phyloP scores from a whole-genome alignment of 2,888 invertebrate genomes.

The Lycophotia porphyrea region DNA sequence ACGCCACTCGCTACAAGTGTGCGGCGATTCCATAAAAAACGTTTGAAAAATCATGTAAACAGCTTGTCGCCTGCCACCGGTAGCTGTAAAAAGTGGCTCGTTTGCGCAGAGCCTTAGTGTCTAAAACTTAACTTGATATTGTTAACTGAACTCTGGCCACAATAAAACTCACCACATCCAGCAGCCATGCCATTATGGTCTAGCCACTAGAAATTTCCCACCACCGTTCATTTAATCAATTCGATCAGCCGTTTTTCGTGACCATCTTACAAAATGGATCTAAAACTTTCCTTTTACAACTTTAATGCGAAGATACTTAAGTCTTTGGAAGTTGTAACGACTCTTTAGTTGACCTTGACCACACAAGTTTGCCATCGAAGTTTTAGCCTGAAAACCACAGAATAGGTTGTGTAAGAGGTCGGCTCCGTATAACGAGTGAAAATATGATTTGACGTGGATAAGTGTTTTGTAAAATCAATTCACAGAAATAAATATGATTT shows the following conservation, averaged over 20 bases:
- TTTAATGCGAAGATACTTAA: constrained; percentile 51
- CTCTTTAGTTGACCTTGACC: constrained; percentile 50
- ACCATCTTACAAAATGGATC: constrained; percentile 36
- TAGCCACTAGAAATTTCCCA: constrained; percentile 17
- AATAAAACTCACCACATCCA: not conserved
- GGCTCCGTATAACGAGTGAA: no score
- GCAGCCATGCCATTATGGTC: not conserved
- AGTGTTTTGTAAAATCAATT: no score
- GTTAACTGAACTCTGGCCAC: not conserved
- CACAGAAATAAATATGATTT: no score
- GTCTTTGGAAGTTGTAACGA: constrained; percentile 45
- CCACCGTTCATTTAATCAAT: constrained; percentile 31
- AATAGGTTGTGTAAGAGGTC: no score
- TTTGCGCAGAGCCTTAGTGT: no score
- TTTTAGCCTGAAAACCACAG: constrained; percentile 8
- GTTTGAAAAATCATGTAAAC: no score
- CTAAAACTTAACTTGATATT: no score
- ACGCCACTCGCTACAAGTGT: no score
- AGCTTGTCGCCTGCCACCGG: no score
- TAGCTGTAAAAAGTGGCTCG: no score
- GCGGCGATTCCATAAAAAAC: no score
- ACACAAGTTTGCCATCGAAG: constrained; percentile 19
- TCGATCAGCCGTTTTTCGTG: constrained; percentile 27
- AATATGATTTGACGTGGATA: no score
- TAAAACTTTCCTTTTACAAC: constrained; percentile 49